A percentile compares a stretch with the other conserved stretches of the same genome.
phyloP scores from a whole-genome alignment of 2,888 invertebrate species.

The Drosophila mulleri region DNA sequence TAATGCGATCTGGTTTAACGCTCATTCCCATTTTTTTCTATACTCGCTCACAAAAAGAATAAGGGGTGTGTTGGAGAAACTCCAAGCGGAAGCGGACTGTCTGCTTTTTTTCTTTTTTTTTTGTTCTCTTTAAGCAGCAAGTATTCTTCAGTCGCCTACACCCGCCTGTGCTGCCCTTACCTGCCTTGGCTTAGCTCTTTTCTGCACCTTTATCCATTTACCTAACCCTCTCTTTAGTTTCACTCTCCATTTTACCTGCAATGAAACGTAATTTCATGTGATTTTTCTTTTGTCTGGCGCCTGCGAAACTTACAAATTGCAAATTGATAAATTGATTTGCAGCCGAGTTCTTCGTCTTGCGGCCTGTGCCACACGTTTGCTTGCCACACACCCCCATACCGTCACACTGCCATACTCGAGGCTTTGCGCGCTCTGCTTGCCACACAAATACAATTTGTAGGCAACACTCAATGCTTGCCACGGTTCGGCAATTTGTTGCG shows the following conservation, averaged over 20 bases:
- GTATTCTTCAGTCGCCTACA: not conserved
- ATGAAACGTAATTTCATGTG: conserved; percentile 73
- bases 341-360: conserved; percentile 39
- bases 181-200: conserved; percentile 1
- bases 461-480: conserved; percentile 62
- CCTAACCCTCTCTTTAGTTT: conserved; percentile 7
- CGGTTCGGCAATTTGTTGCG: conserved; percentile 69
- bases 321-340: conserved; percentile 78
- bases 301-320: conserved; percentile 62
- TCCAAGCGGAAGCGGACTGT: too few relatives aligned
- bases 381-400: not conserved
- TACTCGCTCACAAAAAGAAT: not conserved
- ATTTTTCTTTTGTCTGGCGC: conserved; percentile 63
- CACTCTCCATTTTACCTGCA: conserved; percentile 46
- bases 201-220: conserved; percentile 24
- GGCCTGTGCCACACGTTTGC: conserved; percentile 23
- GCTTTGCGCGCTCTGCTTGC: conserved; percentile 7
- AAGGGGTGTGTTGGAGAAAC: not conserved
- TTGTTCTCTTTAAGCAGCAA: not conserved
- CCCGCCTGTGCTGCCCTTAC: not conserved
- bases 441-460: conserved; percentile 54
- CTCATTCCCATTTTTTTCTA: not conserved
- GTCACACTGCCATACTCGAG: not conserved
- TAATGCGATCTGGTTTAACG: conserved; percentile 31
- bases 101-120: not conserved